Conservation (phyloP, 2,113 vertebrate species). For the Coptodon bakossiorum region DNA sequence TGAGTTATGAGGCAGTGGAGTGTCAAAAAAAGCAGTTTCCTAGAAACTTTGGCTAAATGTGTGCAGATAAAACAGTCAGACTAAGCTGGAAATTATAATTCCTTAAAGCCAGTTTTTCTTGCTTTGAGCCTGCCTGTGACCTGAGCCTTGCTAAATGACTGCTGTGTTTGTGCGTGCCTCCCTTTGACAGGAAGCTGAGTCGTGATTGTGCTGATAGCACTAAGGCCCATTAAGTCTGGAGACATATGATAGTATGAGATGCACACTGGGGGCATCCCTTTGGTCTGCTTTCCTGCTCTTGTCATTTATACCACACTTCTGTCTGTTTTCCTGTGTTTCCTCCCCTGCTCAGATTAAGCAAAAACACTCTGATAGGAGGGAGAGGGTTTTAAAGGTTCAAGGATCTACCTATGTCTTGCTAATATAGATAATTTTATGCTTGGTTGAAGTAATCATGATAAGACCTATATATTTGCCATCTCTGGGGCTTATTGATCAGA, state of each 20-base stretch:
- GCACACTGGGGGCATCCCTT: slow-evolving; percentile 36
- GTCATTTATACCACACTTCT: slow-evolving; percentile 7
- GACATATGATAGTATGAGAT: slow-evolving; percentile 60
- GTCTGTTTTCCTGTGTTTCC: slow-evolving; percentile 20
- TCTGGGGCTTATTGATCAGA: background rate
- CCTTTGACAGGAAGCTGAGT: slow-evolving; percentile 59
- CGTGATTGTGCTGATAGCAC: slow-evolving; percentile 56
- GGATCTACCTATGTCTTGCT: background rate
- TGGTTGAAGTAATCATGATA: background rate
- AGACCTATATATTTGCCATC: background rate
- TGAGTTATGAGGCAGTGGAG: background rate
- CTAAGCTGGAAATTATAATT: background rate
- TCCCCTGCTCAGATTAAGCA: background rate
- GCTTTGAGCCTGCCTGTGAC: background rate
- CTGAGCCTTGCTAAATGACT: slow-evolving; percentile 11
- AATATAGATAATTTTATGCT: background rate
- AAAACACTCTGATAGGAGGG: background rate
- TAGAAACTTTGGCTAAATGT: background rate
- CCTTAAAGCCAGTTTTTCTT: background rate
- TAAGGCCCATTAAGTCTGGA: slow-evolving; percentile 56
- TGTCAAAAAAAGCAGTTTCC: background rate
- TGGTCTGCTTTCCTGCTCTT: slow-evolving; percentile 7
- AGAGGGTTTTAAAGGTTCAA: background rate
- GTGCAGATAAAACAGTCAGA: background rate
- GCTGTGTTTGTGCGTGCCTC: slow-evolving; percentile 50